A percentile compares a stretch with the other conserved stretches of the same genome.
These are phyloP conservation scores for Phylloscopus whistleri DNA, from an alignment of 2,113 vertebrate species.

Conservation along the genomic window DNA sequence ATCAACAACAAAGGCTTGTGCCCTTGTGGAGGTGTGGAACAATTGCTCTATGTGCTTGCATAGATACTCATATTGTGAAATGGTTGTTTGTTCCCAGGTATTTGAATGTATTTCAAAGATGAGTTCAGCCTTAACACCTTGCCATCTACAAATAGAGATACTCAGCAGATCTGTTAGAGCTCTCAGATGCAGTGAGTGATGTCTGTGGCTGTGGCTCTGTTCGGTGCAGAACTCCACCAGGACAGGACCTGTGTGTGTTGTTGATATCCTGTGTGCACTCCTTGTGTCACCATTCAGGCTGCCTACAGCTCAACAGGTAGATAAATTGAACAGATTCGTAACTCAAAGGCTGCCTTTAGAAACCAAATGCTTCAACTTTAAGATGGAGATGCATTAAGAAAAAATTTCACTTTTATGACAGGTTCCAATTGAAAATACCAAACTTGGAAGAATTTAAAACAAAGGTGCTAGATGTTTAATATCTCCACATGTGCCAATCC, in stretches of 20 bases:
- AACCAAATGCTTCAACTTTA: not conserved
- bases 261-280: not conserved
- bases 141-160: not conserved
- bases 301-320: not conserved
- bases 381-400: not conserved
- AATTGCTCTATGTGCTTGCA: not conserved
- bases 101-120: not conserved
- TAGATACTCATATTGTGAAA: not conserved
- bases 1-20: not conserved
- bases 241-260: not conserved
- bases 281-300: not conserved
- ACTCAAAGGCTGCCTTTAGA: not conserved
- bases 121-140: not conserved
- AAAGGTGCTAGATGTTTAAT: not conserved
- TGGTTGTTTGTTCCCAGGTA: not conserved
- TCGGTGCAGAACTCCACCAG: rapidly evolving
- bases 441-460: not conserved
- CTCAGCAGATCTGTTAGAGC: not conserved
- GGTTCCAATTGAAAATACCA: not conserved
- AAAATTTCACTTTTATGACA: not conserved
- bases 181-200: not conserved
- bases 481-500: not conserved
- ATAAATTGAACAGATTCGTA: not conserved
- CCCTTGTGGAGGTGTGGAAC: not conserved
- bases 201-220: rapidly evolving